phyloP scores from a whole-genome alignment of 2,797 vertebrate genomes.

The Lacerta agilis region DNA sequence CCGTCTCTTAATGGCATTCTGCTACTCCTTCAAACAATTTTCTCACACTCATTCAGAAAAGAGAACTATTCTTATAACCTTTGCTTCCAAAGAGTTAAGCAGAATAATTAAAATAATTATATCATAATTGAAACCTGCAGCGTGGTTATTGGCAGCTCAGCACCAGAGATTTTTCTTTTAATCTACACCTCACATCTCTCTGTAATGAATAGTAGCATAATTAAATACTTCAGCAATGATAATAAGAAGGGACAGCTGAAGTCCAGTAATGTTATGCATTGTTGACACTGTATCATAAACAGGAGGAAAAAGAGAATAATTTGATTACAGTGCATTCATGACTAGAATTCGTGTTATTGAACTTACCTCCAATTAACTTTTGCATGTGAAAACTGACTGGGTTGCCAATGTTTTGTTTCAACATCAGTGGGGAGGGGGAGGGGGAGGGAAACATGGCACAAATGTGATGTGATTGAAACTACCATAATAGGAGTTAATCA shows the following conservation, averaged over 20 bases:
- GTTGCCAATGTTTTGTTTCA: conserved; percentile 53
- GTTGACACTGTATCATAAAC: conserved; percentile 49
- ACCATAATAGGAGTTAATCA: conserved; percentile 47
- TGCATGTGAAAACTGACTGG: conserved; percentile 15
- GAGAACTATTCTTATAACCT: conserved; percentile 58
- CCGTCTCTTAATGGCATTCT: conserved; percentile 34
- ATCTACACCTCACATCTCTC: conserved; percentile 62
- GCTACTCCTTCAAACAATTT: conserved; percentile 48
- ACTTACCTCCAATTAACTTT: conserved; percentile 40
- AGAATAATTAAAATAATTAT: conserved; percentile 66
- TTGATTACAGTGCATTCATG: conserved; percentile 55
- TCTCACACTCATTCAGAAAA: conserved; percentile 50
- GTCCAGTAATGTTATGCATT: conserved; percentile 44
- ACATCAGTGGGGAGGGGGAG: conserved; percentile 44
- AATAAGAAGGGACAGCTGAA: conserved; percentile 54
- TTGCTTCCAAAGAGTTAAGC: conserved; percentile 67
- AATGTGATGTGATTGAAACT: conserved; percentile 23
- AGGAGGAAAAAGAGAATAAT: conserved; percentile 61
- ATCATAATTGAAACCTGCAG: conserved; percentile 67
- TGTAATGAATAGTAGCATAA: conserved; percentile 59
- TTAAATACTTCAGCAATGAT: conserved; percentile 61
- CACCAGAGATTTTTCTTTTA: conserved; percentile 68
- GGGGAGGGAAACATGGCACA: conserved; percentile 27
- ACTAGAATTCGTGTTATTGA: conserved; percentile 50
- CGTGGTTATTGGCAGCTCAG: conserved; percentile 59